A percentile compares a stretch with the other conserved stretches of the same genome.
Conservation (phyloP, 2,888 invertebrate genomes). For the Seira musarum region DNA sequence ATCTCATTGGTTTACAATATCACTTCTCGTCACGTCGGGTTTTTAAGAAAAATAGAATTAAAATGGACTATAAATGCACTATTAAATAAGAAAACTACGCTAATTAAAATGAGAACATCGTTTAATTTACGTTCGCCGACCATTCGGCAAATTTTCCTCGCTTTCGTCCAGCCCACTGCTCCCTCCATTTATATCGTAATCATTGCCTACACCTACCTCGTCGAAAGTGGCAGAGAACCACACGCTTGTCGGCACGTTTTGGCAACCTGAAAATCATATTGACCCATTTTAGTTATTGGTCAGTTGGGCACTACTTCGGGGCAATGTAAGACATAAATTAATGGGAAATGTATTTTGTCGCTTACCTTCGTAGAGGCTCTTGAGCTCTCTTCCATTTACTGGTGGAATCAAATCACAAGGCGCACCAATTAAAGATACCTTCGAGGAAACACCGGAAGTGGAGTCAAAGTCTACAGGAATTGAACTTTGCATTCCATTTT, state of each 20-base stretch:
- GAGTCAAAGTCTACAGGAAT: constrained; percentile 71
- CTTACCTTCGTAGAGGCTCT: constrained; percentile 71
- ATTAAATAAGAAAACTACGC: too few species aligned
- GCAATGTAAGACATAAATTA: not conserved
- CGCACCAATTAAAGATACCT: constrained; percentile 73
- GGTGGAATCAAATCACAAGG: constrained; percentile 74
- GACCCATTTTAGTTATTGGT: not conserved
- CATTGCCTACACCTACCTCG: constrained; percentile 52
- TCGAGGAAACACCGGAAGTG: constrained; percentile 70
- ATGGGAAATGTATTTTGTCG: not conserved
- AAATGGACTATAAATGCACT: too few species aligned
- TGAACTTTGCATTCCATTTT: constrained; percentile 71
- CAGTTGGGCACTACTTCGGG: not conserved
- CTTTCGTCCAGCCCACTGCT: constrained; percentile 35
- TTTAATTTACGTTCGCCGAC: constrained; percentile 50
- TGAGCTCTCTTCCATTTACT: constrained; percentile 72
- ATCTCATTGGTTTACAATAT: constrained; percentile 47
- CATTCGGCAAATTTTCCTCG: constrained; percentile 63
- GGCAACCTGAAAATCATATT: constrained; percentile 72
- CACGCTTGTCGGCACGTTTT: constrained; percentile 74
- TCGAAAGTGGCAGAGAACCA: constrained; percentile 71
- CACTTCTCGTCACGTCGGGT: constrained; percentile 52
- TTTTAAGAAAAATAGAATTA: too few species aligned
- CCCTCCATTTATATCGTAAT: constrained; percentile 56
- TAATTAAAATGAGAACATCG: not conserved